A percentile compares a stretch with the other conserved stretches of the same genome.
phyloP scores from a whole-genome alignment of 2,888 invertebrate genomes.

The Cataglyphis rosenhaueri region DNA sequence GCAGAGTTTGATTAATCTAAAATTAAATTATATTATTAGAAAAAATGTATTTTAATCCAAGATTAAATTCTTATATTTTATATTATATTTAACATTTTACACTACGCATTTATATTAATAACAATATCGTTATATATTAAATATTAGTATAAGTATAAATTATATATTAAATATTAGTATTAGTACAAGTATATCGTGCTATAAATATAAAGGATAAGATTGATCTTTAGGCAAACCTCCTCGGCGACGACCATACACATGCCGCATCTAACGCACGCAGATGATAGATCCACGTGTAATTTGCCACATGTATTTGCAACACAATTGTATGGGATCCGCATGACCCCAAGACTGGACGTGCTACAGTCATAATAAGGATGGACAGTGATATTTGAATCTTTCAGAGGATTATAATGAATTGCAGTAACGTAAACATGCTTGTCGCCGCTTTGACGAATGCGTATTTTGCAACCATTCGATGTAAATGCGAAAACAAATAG shows the following conservation, averaged over 20 bases:
- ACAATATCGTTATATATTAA: not conserved
- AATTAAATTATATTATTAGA: not conserved
- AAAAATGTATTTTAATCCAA: not conserved
- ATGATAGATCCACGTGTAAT: constrained; percentile 76
- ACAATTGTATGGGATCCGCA: constrained; percentile 75
- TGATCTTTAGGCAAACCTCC: constrained; percentile 71
- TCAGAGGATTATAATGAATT: not conserved
- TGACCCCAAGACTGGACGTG: constrained; percentile 69
- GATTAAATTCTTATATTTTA: not conserved
- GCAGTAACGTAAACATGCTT: not conserved
- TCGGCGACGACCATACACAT: constrained; percentile 80
- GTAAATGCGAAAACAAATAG: not conserved
- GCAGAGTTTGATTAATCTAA: constrained; percentile 80
- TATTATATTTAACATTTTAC: not conserved
- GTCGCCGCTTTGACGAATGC: constrained; percentile 26
- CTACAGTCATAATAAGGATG: constrained; percentile 72
- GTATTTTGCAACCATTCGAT: constrained; percentile 24
- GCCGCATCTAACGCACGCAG: constrained; percentile 81
- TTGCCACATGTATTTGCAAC: constrained; percentile 45
- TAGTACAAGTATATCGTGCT: no score
- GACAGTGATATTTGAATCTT: constrained; percentile 39
- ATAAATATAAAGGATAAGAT: not conserved
- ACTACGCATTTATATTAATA: not conserved
- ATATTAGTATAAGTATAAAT: no score
- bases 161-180: not conserved